Percentiles rank a stretch among this genome's conserved stretches.
Evolutionary conservation across 1,140 invertebrate species (phyloP).

Genomic region (Branchinecta lindahli): DNA sequence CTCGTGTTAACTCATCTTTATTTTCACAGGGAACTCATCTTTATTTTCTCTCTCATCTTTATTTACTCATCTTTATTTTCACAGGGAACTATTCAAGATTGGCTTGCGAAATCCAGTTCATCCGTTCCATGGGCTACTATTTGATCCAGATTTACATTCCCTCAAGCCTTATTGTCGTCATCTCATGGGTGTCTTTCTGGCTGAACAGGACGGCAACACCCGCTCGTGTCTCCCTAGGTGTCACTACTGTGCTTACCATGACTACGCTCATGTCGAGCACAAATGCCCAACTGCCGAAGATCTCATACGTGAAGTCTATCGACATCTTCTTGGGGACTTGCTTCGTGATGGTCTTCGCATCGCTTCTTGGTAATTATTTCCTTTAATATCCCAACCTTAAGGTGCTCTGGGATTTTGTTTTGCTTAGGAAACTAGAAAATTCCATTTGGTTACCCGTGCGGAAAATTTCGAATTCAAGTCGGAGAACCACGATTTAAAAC

Average conservation of each 20-base stretch:
- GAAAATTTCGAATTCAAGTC: no score
- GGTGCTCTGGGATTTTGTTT: background rate
- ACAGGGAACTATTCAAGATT: slow-evolving; percentile 95
- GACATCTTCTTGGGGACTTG: slow-evolving; percentile 95
- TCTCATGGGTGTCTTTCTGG: slow-evolving; percentile 96
- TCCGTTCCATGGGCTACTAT: slow-evolving; percentile 96
- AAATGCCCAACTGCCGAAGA: slow-evolving; percentile 92
- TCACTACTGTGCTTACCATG: slow-evolving; percentile 96
- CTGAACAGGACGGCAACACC: slow-evolving; percentile 88
- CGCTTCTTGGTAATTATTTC: slow-evolving; percentile 61
- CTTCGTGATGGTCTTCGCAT: slow-evolving; percentile 95
- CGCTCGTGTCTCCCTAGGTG: slow-evolving; percentile 85
- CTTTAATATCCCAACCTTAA: background rate
- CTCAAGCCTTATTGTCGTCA: slow-evolving; percentile 94
- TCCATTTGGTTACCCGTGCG: no score
- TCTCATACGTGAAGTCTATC: slow-evolving; percentile 96
- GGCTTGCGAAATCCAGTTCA: slow-evolving; percentile 94
- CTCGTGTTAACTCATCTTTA: no score
- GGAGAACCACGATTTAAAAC: no score
- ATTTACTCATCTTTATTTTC: background rate
- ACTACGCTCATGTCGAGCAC: slow-evolving; percentile 97
- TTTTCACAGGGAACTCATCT: slow-evolving; percentile 58
- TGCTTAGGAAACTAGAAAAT: background rate
- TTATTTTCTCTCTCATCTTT: no score
- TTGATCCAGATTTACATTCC: slow-evolving; percentile 99